Base-by-base conservation (phyloP, 2,888 invertebrate species). In the Tromatobia lineatoria region DNA sequence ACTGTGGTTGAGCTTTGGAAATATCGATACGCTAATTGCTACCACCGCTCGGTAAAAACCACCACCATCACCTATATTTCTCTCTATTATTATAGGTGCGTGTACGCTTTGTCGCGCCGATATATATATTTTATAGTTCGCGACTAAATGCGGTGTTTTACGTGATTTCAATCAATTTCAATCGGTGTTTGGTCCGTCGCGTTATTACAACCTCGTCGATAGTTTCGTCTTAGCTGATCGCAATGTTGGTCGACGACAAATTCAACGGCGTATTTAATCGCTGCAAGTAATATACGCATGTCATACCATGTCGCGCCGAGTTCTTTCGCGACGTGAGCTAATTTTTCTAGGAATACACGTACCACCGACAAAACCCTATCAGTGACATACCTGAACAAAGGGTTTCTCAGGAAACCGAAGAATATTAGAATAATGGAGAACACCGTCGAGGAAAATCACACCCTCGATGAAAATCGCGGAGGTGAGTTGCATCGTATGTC, bases 381-480 rank as follows among this genome's bases (percentile, higher is more conserved):
- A 59, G 59, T 81, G 76, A 75, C 69, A 81, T 45, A 38, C 52
- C 67, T n/a, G 52, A 50, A 59, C 57, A 74, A 50, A 79, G 42
- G 47, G 50, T 61, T 47, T 45, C 13, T n/a, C 25, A 69, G 25
- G 47, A 11, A 20, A 54, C 70, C 42, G 42, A 50, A 25, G n/a
- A 54, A 71, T 34, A 70, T 86, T 66, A 64, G 57, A 87, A 88
- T 67, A 76, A 91, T 91, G 91, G 91, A 91, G 82, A 90, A 87
- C 79, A 87, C 88, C 47, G 81, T 87, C n/a, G 78, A 88, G 75
- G 88, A 89, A 13, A 88, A 85, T 80, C 61, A 82, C 18, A 79
- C 84, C 57, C 76, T 85, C 70, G 79, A 80, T 69, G 87, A 87
- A 61, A 87, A 91, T 73, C 86, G 81, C 25, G 87, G 89, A 69